Base-by-base conservation (phyloP, 2,888 invertebrate genomes). In the Melinaea marsaeus region DNA sequence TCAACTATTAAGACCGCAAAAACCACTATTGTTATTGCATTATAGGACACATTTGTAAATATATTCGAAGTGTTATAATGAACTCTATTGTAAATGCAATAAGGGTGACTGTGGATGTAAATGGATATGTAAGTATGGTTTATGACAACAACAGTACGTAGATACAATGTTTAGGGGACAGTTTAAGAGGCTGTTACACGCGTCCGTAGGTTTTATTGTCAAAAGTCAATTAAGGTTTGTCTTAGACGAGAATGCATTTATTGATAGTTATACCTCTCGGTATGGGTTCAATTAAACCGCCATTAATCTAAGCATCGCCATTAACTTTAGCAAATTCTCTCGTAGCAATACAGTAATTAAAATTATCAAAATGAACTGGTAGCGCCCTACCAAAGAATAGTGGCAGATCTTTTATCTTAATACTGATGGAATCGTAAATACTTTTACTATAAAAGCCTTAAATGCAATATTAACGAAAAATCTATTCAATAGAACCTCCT, bases 121-220 rank as follows among this genome's bases (percentile, higher is more conserved):
- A 54, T 47, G 7, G 51, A 46, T 47, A 46, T 61, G 65, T 63
- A 62, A 63, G 62, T 62, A 71, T 71, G 60, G 67, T 71, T 71
- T 71, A 71, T 64, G 63, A 62, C 55, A 61, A 63, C 60, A 69
- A 51, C 65, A 67, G 60, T 56, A 55, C 61, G 64, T 60, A 65
- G 71, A 61, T 64, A 67, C 65, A 69, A 61, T 67, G 67, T 67
- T 66, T 65, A 60, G 63, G 61, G 60, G 65, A 59, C 64, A 66
- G 67, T 66, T 66, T 47, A 63, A 69, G 66, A 51, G 63, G 62
- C 61, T 63, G 63, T 69, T 69, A 69, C 71, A 68, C 68, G 71
- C 71, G 64, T 70, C 69, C 63, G 66, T 71, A 59, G 61, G 63
- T 71, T 71, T 71, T 71, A 71, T 66, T 68, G 61, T 66, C 61